Percentiles rank a stretch among this genome's conserved stretches.
These are phyloP conservation scores for Phaethornis superciliosus DNA, from an alignment of 2,113 vertebrate genomes.

Conservation along the genomic window DNA sequence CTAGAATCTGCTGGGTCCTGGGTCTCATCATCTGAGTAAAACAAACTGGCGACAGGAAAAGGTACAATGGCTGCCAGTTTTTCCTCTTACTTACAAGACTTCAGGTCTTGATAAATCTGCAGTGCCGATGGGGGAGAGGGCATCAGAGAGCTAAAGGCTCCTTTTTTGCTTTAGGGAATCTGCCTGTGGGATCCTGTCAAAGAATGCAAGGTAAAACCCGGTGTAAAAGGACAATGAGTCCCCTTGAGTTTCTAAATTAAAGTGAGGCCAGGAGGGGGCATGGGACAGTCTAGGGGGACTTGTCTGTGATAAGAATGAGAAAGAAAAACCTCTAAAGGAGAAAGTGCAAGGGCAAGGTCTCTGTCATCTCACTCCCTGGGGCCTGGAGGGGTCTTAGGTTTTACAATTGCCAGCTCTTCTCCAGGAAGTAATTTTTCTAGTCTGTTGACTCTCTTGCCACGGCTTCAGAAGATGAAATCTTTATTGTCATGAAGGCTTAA, in stretches of 20 bases:
- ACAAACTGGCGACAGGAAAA: background rate
- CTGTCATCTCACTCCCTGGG: background rate
- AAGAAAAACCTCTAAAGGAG: background rate
- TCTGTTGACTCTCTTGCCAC: conserved; percentile 54
- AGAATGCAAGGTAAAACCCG: background rate
- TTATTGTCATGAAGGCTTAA: conserved; percentile 77
- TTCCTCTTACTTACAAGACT: background rate
- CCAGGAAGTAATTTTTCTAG: conserved; percentile 56
- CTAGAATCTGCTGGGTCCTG: background rate
- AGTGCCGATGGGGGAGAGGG: background rate
- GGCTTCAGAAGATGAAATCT: conserved; percentile 74
- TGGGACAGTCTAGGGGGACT: background rate
- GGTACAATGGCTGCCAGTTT: fast-evolving
- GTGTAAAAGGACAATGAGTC: background rate
- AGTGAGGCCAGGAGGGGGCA: background rate
- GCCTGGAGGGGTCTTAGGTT: background rate
- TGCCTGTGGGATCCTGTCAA: background rate
- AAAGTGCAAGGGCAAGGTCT: background rate
- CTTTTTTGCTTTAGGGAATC: background rate
- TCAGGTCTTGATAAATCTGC: background rate
- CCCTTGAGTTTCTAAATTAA: background rate
- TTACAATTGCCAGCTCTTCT: background rate
- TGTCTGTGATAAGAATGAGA: background rate
- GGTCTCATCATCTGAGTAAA: background rate
- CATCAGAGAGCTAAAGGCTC: background rate